phyloP scores from a whole-genome alignment of 2,113 vertebrate species.

The Bubo blakistoni region DNA sequence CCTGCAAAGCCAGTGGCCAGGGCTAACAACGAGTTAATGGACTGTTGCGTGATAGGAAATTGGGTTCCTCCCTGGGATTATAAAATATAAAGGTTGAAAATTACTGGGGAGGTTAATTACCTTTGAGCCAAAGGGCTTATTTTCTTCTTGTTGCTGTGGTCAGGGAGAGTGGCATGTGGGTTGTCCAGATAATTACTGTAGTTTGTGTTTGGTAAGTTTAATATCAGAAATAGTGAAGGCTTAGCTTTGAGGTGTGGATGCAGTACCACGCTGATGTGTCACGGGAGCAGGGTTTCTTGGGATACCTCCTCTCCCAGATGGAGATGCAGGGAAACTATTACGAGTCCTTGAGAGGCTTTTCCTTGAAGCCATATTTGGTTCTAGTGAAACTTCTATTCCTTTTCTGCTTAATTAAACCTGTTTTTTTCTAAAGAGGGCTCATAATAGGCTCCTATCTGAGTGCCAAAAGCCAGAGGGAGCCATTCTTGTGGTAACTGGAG shows the following conservation, averaged over 20 bases:
- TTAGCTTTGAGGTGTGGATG: not conserved
- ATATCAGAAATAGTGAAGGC: fast-evolving
- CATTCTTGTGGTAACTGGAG: not conserved
- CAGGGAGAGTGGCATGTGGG: not conserved
- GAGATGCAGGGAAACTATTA: fast-evolving
- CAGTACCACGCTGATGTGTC: not conserved
- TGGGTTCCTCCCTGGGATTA: not conserved
- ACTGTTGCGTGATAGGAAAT: not conserved
- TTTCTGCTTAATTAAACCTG: not conserved
- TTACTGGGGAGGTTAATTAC: not conserved
- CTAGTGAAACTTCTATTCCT: not conserved
- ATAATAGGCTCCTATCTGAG: not conserved
- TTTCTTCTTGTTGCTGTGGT: not conserved
- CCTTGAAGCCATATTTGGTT: not conserved
- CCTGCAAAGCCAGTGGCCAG: not conserved
- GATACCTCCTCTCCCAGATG: fast-evolving
- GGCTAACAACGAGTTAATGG: fast-evolving
- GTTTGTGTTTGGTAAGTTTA: not conserved
- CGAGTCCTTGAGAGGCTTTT: not conserved
- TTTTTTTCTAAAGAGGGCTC: not conserved
- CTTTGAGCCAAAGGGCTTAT: not conserved
- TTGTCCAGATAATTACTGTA: not conserved
- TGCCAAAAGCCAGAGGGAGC: not conserved
- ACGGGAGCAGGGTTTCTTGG: fast-evolving
- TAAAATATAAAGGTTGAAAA: not conserved